Base-by-base conservation (phyloP, 1,140 invertebrate species). In the Phocides pigmalion region DNA sequence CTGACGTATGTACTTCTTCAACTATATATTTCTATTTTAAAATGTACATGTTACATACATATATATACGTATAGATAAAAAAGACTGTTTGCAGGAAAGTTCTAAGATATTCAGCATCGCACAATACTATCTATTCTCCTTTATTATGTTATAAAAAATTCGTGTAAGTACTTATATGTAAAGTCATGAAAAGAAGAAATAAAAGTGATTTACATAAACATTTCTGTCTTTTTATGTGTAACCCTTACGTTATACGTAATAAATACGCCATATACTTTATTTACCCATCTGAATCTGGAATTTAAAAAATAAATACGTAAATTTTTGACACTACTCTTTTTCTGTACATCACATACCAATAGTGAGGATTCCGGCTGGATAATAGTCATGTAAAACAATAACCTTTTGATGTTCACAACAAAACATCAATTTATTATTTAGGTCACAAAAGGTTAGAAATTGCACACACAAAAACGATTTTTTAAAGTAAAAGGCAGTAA, bases 71-170 rank as follows among this genome's bases (percentile, higher is more conserved):
- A 56, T 77, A 68, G 64, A 70, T 66, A 72, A 71, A 69, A 72
- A 79, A 82, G 80, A 82, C 78, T 82, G 78, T 81, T 67, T 66
- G 69, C 71, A 63, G 67, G 62, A 70, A 73, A 74, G 64, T 64
- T 72, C 46, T 73, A 66, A 53, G 46, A 59, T 71, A 72, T 58
- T 74, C 72, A 68, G 67, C 67, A 76, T 79, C 78, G 80, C 80
- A 82, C 80, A 82, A 82, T 75, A 76, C 73, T 71, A 72, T 69
- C 69, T 74, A 70, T 62, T 76, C 68, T 74, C 66, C 37, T 64
- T 66, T 50, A 64, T 49, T 72, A 73, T 64, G 44, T 63, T 8
- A 35, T 70, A 69, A 64, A 70, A 47, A 68, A 68, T 17, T 81
- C 73, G 74, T 72, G 73, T 78, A 78, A n/a, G 39, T 46, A 65